Conservation (phyloP, 2,888 invertebrate genomes). For the Oasisia sp. region DNA sequence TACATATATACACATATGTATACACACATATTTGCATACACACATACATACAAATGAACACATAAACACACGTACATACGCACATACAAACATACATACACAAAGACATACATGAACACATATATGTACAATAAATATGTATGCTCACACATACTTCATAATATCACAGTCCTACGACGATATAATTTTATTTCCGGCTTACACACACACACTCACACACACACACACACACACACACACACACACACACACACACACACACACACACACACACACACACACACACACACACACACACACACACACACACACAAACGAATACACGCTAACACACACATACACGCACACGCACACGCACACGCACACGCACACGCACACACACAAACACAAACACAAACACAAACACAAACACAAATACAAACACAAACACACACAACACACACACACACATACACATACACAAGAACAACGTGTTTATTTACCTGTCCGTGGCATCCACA, state of each 20-base stretch:
- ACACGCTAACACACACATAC: no score
- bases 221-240: no score
- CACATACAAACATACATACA: not conserved
- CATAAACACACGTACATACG: not conserved
- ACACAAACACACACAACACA: not conserved
- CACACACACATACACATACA: not conserved
- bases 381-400: not conserved
- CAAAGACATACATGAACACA: not conserved
- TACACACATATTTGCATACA: not conserved
- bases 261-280: no score
- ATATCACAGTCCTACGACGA: no score
- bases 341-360: no score
- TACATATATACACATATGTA: no score
- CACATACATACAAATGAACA: not conserved
- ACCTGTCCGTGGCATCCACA: not conserved
- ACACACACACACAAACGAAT: no score
- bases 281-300: no score
- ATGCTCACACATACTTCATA: no score
- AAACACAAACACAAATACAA: not conserved
- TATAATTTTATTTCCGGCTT: no score
- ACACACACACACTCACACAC: no score
- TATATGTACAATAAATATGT: not conserved
- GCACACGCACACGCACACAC: not conserved
- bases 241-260: no score
- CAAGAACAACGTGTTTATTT: not conserved